phyloP scores from a whole-genome alignment of 2,888 invertebrate species.

The Machimus atricapillus region DNA sequence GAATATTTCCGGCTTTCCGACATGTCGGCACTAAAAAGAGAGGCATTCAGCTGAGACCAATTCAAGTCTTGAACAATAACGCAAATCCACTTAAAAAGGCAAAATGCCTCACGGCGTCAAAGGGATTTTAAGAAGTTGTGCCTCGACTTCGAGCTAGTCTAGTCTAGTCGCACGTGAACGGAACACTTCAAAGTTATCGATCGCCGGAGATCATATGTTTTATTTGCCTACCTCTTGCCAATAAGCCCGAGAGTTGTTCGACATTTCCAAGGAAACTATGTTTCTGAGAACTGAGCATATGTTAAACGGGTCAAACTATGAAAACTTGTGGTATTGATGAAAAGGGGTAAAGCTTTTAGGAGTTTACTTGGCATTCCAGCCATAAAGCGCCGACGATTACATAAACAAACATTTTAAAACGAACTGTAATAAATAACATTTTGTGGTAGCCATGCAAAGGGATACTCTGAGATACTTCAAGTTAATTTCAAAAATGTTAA shows the following conservation, averaged over 20 bases:
- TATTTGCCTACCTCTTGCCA: not conserved
- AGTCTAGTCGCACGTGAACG: not conserved
- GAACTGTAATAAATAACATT: not conserved
- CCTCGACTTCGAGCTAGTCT: not conserved
- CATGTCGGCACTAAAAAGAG: not conserved
- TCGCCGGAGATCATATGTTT: not conserved
- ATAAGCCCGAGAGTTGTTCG: not conserved
- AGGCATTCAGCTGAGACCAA: not conserved
- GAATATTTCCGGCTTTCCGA: not conserved
- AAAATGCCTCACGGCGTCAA: not conserved
- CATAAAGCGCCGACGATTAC: not conserved
- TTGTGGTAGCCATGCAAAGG: not conserved
- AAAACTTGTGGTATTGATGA: not conserved
- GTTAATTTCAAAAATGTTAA: not conserved
- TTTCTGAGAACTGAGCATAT: not conserved
- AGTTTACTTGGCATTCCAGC: not conserved
- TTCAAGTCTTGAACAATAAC: not conserved
- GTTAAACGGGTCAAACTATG: not conserved
- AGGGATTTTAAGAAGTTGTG: not conserved
- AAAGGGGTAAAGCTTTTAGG: not conserved
- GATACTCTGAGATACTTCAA: not conserved
- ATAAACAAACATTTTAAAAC: not conserved
- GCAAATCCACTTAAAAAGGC: conserved; percentile 5
- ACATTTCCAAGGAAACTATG: not conserved
- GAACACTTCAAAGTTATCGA: not conserved